Evolutionary conservation across 2,888 invertebrate genomes (phyloP), one percentile per base, ranked within the genome.

Genomic region (Nemotelus nigrinus): DNA sequence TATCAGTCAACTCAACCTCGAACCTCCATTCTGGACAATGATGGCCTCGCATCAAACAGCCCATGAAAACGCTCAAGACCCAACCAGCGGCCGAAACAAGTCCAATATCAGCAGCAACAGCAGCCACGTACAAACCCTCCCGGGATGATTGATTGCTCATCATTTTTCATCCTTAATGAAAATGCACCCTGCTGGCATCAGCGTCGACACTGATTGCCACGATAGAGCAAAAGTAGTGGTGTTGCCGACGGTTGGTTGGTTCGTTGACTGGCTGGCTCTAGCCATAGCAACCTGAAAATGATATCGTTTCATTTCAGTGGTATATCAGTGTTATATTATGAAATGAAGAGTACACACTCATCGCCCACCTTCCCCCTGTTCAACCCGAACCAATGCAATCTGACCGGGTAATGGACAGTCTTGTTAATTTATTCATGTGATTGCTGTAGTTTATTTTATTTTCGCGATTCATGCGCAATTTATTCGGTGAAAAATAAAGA

Each of bases 131-230:
- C 84, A 85, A 85, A 86, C 87, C 85, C 85, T 84, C 83, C 82
- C 82, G 81, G 83, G 84, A 86, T 87, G 87, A 87, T 87, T 87
- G 87, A 87, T 87, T 87, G 85, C 85, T 87, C 86, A 84, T 87
- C 87, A 87, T 87, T 87, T 87, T 86, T 87, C 86, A 87, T 86
- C 86, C 87, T 87, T 87, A 87, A 87, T 87, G 87, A 87, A 87
- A 87, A 87, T 87, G 87, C 87, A 86, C 87, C 87, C 87, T 84
- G 87, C 87, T 86, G 87, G 57, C 70, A 70, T 70, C 70, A 70
- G 70, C 45, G 70, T 70, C 70, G 70, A 70, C 70, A 55, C 70
- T 70, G 70, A 70, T 70, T 70, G 70, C 70, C n/a, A 39, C 70
- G 39, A 70, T 53, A 55, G 70, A 43, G 25, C 25, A 25, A 25